These are phyloP conservation scores for Solenopsis invicta DNA, from an alignment of 1,140 invertebrate species.

Conservation along the genomic window DNA sequence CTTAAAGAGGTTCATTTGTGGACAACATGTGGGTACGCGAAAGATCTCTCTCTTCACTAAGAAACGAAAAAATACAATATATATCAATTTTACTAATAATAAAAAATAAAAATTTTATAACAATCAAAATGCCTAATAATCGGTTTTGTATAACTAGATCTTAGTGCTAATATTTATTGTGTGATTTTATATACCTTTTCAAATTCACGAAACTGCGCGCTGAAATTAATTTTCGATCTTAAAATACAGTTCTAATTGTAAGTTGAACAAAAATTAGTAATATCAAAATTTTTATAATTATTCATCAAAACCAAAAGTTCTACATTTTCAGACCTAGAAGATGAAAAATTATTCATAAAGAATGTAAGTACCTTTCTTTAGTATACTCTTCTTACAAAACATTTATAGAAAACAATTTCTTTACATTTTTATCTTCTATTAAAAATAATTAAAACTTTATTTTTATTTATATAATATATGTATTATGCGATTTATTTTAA, in stretches of 20 bases:
- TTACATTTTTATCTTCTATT: neutral
- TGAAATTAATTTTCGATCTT: no score
- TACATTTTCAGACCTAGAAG: neutral
- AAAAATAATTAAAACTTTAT: neutral
- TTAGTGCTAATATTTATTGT: no score
- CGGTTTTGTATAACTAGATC: no score
- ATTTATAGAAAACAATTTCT: constrained; percentile 6
- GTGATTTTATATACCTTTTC: no score
- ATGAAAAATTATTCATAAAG: constrained; percentile 4
- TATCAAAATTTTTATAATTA: neutral
- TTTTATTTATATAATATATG: neutral
- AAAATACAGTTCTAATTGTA: no score
- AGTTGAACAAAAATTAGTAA: no score
- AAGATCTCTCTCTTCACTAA: neutral
- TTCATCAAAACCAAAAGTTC: neutral
- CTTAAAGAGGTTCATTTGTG: neutral
- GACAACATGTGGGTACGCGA: neutral
- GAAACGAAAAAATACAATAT: neutral
- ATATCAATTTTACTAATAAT: neutral
- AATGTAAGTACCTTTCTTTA: neutral
- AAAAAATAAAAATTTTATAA: neutral
- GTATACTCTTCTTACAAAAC: neutral
- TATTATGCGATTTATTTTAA: neutral
- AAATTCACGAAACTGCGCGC: no score
- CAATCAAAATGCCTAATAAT: no score